Conservation (phyloP, 2,797 vertebrate genomes). For the Pagetopsis macropterus region DNA sequence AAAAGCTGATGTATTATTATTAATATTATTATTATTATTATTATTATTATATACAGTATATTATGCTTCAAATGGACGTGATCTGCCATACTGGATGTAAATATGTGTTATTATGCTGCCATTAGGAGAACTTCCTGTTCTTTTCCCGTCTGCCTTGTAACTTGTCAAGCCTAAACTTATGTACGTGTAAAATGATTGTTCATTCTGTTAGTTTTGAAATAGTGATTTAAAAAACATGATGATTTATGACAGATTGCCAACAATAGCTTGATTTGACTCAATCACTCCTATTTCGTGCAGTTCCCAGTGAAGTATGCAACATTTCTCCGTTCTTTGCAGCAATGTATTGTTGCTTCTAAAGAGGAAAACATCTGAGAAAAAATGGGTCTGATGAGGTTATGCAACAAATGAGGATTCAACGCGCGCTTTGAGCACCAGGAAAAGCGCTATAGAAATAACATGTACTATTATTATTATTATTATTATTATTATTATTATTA, state of each 20-base stretch:
- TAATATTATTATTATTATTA: too few relatives aligned
- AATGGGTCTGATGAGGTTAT: conserved; percentile 26
- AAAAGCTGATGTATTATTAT: background rate
- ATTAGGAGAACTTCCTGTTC: conserved; percentile 6
- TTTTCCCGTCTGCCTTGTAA: conserved; percentile 27
- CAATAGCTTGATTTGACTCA: conserved; percentile 51
- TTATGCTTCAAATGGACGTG: background rate
- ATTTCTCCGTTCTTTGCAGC: conserved; percentile 34
- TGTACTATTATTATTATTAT: too few relatives aligned
- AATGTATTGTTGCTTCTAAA: conserved; percentile 24
- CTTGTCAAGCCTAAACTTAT: conserved; percentile 28
- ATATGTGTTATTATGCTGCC: conserved; percentile 12
- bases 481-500: too few relatives aligned
- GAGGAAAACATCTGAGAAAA: conserved; percentile 15
- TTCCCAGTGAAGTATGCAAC: conserved; percentile 32
- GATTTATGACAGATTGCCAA: conserved; percentile 46
- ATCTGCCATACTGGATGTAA: background rate
- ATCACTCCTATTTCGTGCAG: conserved; percentile 45
- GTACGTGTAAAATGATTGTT: conserved; percentile 6
- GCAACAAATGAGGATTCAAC: conserved; percentile 34
- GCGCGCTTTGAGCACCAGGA: too few relatives aligned
- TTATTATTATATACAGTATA: too few relatives aligned
- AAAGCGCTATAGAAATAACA: too few relatives aligned
- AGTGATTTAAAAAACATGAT: conserved; percentile 24
- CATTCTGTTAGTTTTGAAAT: background rate